Evolutionary conservation across 1,140 invertebrate species (phyloP), one percentile per base, ranked within the genome.

Genomic region (Nasonia longicornis): DNA sequence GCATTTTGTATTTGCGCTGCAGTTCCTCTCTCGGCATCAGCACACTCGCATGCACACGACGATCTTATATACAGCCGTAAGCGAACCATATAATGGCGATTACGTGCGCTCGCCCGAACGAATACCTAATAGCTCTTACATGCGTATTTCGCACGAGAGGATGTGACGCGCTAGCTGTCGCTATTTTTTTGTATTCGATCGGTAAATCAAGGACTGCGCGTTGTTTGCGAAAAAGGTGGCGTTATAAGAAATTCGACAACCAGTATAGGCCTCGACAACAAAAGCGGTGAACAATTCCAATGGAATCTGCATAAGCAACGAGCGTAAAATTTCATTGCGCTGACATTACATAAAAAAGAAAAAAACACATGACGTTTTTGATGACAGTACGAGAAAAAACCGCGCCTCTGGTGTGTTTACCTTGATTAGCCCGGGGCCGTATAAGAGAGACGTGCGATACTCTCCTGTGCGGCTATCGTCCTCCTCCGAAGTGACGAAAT

Each of bases 1-100:
- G 3, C 10, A 0, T 58, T 58, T 2, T 20, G 52, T 16, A 31
- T 16, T 67, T 16, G 66, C 26, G 66, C 66, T 38, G 38, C 38
- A 42, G 31, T 35, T 20, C 20, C 35, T 70, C 20, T 64, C n/a
- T 35, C 31, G 4, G 31, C 31, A 35, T 0, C 31, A 35, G 31
- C 31, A 35, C 31, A 35, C 31, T 35, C 35, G 75, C 14, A 29
- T 7, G 16, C 20, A 12, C 14, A 7, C n/a, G 31, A 22, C 26
- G 73, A 31, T 64, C 22, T 35, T 58, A 58, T 58, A 58, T n/a
- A 58, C 52, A n/a, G 0, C 20, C 52, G 0, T 7, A 29, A 67
- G 35, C 12, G 42, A 73, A 42, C n/a, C 20, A 58, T 58, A 73
- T 73, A 73, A 73, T 48, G 42, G 11, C 38, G n/a, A 45, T 48